These are phyloP conservation scores for Triplophysa yarkandensis DNA, from an alignment of 2,797 vertebrate genomes.

Conservation along the genomic window DNA sequence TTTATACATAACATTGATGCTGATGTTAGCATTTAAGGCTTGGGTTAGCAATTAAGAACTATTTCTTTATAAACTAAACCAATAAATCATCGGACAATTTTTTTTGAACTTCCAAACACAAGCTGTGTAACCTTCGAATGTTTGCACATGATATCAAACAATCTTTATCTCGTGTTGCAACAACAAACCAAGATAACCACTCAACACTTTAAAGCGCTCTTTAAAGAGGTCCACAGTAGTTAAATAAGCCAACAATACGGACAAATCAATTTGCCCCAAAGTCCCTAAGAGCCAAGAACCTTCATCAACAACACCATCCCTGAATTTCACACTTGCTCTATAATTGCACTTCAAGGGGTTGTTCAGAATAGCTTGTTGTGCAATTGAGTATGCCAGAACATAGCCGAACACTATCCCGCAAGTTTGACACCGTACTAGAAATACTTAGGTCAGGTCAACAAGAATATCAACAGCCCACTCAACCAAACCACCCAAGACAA, in stretches of 20 bases:
- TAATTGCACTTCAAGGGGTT: conserved; percentile 23
- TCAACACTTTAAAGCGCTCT: neutral
- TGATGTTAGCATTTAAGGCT: neutral
- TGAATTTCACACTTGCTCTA: conserved; percentile 50
- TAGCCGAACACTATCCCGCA: conserved; percentile 19
- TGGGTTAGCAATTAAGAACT: neutral
- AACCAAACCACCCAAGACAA: neutral
- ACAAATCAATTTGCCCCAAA: conserved; percentile 32
- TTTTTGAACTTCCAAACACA: neutral
- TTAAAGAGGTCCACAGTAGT: neutral
- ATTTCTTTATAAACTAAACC: neutral
- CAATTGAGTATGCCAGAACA: neutral
- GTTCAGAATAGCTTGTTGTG: neutral
- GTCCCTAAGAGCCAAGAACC: conserved; percentile 12
- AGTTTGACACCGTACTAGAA: conserved; percentile 40
- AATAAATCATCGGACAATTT: neutral
- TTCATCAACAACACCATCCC: neutral
- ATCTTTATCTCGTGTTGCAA: conserved; percentile 3
- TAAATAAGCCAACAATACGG: conserved; percentile 2
- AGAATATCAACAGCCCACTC: neutral
- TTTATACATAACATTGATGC: neutral
- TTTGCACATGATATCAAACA: conserved; percentile 2
- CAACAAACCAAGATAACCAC: neutral
- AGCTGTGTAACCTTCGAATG: neutral
- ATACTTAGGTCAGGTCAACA: conserved; percentile 45